phyloP scores from a whole-genome alignment of 1,140 invertebrate species.

The Drosophila tropicalis region DNA sequence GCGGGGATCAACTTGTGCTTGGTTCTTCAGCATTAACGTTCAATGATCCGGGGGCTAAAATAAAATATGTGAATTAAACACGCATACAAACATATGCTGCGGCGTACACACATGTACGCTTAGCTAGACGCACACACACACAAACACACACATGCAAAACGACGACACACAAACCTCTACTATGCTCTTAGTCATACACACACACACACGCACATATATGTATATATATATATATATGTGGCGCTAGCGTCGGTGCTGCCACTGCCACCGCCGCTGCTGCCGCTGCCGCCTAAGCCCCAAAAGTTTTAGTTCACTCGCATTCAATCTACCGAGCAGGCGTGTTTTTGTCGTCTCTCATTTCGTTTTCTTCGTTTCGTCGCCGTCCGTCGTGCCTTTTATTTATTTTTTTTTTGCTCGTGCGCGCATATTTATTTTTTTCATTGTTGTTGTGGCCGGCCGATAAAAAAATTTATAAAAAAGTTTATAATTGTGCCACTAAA shows the following conservation, averaged over 20 bases:
- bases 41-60: slow-evolving; percentile 58
- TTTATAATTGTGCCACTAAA: slow-evolving; percentile 14
- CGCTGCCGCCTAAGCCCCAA: slow-evolving; percentile 29
- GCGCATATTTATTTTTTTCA: not conserved
- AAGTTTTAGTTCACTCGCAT: slow-evolving; percentile 67
- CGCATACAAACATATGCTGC: slow-evolving; percentile 7
- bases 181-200: slow-evolving; percentile 21
- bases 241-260: slow-evolving; percentile 32
- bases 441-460: slow-evolving; percentile 10
- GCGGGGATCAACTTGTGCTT: slow-evolving; percentile 57
- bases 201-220: slow-evolving; percentile 10
- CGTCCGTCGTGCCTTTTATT: slow-evolving; percentile 29
- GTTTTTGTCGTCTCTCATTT: slow-evolving; percentile 47
- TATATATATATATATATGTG: no score
- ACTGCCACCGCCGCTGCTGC: slow-evolving; percentile 34
- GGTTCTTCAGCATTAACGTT: slow-evolving; percentile 60
- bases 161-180: not conserved
- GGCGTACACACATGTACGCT: slow-evolving; percentile 8
- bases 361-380: slow-evolving; percentile 46
- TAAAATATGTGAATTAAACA: slow-evolving; percentile 35
- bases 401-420: slow-evolving; percentile 23
- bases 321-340: slow-evolving; percentile 77
- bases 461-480: not conserved
- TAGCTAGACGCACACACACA: slow-evolving; percentile 24
- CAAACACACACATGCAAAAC: no score